Percentiles rank a stretch among this genome's conserved stretches.
These are phyloP conservation scores for Vandiemenella viatica DNA, from an alignment of 2,888 invertebrate genomes.

Conservation along the genomic window DNA sequence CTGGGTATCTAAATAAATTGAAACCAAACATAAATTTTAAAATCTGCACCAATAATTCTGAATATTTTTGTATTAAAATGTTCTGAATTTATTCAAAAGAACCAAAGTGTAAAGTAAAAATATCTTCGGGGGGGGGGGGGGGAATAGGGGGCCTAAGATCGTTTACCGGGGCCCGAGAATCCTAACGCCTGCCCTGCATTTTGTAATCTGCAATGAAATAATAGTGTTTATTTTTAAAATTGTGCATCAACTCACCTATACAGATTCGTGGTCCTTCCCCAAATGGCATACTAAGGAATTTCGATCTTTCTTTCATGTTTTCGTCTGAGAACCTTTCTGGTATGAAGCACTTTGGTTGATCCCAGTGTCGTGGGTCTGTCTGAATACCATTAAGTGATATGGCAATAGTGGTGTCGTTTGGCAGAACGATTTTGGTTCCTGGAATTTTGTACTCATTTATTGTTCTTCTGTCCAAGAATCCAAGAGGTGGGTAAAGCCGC, in stretches of 20 bases:
- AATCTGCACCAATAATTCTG: too few relatives aligned
- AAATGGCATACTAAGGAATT: not conserved
- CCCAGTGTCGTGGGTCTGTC: not conserved
- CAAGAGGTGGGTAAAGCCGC: not conserved
- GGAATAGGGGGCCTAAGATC: too few relatives aligned
- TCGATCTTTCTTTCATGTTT: not conserved
- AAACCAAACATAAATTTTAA: too few relatives aligned
- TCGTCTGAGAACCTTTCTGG: not conserved
- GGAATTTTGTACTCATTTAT: not conserved
- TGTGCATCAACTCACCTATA: not conserved
- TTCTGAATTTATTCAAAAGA: too few relatives aligned
- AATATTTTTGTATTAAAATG: too few relatives aligned
- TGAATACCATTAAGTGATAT: not conserved
- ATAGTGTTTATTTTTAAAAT: too few relatives aligned
- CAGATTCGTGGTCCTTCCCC: not conserved
- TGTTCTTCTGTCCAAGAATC: not conserved
- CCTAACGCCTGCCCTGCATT: too few relatives aligned
- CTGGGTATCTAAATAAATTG: too few relatives aligned
- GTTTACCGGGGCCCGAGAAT: too few relatives aligned
- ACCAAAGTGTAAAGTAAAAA: too few relatives aligned
- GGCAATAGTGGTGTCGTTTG: not conserved
- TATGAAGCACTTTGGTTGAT: not conserved
- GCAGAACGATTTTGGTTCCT: not conserved
- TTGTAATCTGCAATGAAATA: too few relatives aligned
- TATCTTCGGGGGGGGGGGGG: too few relatives aligned